A percentile compares a stretch with the other conserved stretches of the same genome.
Evolutionary conservation across 37 sponge, comb jelly and placozoan genomes (phyloP).

Genomic region (Tethya wilhelma): DNA sequence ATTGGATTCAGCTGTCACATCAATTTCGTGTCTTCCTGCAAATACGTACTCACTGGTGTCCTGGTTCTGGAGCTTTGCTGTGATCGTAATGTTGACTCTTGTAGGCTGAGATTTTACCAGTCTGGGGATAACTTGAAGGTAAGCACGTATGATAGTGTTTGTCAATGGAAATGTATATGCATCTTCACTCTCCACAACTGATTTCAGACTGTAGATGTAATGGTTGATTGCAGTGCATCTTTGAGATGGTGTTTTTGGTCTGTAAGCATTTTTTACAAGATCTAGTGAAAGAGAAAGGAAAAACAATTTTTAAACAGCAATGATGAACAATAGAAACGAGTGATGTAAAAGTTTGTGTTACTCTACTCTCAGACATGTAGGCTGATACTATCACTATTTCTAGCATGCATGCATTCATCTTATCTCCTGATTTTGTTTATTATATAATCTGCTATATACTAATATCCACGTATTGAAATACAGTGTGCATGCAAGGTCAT

Average conservation of each 20-base stretch:
- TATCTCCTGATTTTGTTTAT: no score
- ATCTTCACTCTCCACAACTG: not conserved
- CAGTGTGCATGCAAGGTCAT: no score
- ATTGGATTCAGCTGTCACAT: not conserved
- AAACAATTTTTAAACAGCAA: no score
- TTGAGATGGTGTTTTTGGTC: not conserved
- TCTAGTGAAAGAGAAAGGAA: no score
- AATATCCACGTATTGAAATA: no score
- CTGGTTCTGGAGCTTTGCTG: not conserved
- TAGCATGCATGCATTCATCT: no score
- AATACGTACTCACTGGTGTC: conserved; percentile 1
- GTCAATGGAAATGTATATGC: not conserved
- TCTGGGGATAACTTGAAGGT: conserved; percentile 25
- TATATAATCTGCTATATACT: no score
- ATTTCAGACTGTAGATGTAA: conserved; percentile 28
- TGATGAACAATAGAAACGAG: no score
- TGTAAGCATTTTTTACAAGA: conserved; percentile 3
- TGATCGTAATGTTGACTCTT: conserved; percentile 3
- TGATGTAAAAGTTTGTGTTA: no score
- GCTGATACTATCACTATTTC: no score
- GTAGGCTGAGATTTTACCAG: not conserved
- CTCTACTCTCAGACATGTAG: no score
- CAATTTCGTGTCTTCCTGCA: not conserved
- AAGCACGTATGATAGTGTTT: conserved; percentile 28
- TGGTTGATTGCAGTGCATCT: conserved; percentile 2